These are phyloP conservation scores for Chrysina gloriosa DNA, from an alignment of 2,888 invertebrate species.

Conservation along the genomic window DNA sequence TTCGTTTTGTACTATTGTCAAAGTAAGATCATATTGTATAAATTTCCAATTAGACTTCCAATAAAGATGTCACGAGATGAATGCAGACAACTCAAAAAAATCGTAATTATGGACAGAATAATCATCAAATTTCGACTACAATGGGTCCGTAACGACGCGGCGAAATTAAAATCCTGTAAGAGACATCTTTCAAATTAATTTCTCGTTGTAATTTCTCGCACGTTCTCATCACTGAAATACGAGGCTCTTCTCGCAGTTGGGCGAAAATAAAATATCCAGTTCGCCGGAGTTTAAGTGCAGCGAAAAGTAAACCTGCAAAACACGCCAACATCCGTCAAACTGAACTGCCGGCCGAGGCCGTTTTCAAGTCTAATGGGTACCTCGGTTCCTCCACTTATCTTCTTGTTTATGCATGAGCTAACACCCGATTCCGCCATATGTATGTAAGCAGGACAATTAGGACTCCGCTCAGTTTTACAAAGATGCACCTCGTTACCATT, in stretches of 20 bases:
- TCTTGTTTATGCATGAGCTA: conserved; percentile 64
- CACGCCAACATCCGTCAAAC: conserved; percentile 53
- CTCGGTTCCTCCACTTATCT: conserved; percentile 59
- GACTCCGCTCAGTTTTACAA: conserved; percentile 49
- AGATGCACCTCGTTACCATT: conserved; percentile 52
- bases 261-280: conserved; percentile 38
- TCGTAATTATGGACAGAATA: background rate
- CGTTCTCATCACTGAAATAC: conserved; percentile 30
- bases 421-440: conserved; percentile 59
- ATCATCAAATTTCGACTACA: conserved; percentile 15
- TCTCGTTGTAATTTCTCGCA: conserved; percentile 35
- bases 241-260: conserved; percentile 16
- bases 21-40: too few species aligned
- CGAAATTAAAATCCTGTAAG: conserved; percentile 36
- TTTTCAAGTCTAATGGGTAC: conserved; percentile 54
- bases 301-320: conserved; percentile 52
- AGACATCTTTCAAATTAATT: conserved; percentile 36
- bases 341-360: conserved; percentile 49
- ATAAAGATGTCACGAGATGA: background rate
- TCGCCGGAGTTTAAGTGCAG: conserved; percentile 34
- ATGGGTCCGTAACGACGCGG: background rate
- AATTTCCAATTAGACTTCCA: too few species aligned
- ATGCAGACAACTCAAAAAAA: background rate
- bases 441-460: conserved; percentile 60
- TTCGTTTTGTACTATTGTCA: too few species aligned